Percentiles rank a stretch among this genome's conserved stretches.
Conservation (phyloP, 1,140 invertebrate genomes). For the Aphelinus atriplicis region DNA sequence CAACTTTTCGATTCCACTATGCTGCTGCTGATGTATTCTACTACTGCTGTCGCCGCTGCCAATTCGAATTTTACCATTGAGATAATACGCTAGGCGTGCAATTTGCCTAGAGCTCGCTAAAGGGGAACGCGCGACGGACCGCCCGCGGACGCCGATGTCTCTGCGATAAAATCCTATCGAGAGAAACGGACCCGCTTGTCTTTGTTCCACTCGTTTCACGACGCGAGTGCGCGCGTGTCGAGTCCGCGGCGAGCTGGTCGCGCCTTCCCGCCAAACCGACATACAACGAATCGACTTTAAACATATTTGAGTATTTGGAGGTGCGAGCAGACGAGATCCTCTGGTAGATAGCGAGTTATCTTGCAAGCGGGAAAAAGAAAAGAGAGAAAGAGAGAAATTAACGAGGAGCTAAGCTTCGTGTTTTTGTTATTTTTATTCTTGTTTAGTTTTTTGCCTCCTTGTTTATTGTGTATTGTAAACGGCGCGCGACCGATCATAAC, state of each 20-base stretch:
- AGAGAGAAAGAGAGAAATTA: constrained; percentile 16
- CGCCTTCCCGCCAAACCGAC: constrained; percentile 58
- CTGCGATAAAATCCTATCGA: too few species aligned
- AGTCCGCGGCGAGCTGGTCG: not conserved
- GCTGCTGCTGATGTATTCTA: constrained; percentile 48
- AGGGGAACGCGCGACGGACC: too few species aligned
- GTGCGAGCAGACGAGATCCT: not conserved
- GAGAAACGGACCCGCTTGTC: too few species aligned
- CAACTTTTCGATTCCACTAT: constrained; percentile 63
- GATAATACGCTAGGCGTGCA: not conserved
- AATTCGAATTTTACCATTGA: not conserved
- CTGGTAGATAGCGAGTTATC: too few species aligned
- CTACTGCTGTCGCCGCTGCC: constrained; percentile 41
- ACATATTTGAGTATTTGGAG: constrained; percentile 10
- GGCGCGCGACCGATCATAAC: constrained; percentile 15
- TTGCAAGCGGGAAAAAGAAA: not conserved
- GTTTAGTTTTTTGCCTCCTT: constrained; percentile 31
- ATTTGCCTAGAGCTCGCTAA: too few species aligned
- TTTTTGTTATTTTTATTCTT: constrained; percentile 37
- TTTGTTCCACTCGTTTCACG: too few species aligned
- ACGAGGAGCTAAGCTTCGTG: constrained; percentile 21
- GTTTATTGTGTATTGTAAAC: constrained; percentile 24
- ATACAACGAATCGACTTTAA: constrained; percentile 64
- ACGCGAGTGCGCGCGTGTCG: not conserved
- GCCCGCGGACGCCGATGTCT: too few species aligned